Conservation (phyloP, 2,113 vertebrate species). For the Heterotis niloticus region DNA sequence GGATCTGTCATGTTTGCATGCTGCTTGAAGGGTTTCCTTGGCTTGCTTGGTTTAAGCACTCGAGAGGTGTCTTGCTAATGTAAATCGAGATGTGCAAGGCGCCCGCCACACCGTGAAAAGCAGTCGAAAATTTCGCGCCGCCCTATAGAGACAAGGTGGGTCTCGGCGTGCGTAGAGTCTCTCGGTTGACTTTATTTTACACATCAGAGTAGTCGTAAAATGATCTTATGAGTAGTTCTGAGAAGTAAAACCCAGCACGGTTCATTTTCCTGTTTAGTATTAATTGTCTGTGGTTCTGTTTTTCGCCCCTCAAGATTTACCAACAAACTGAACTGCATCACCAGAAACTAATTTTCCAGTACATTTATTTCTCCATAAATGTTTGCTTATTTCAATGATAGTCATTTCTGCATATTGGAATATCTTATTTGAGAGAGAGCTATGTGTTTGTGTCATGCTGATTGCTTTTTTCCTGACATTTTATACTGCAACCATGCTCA, state of each 20-base stretch:
- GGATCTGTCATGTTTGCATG: neutral
- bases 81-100: neutral
- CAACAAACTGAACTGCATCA: slow-evolving; percentile 59
- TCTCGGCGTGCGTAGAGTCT: too few relatives aligned
- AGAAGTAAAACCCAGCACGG: slow-evolving; percentile 14
- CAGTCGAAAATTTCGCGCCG: neutral
- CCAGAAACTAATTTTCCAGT: slow-evolving; percentile 58
- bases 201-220: neutral
- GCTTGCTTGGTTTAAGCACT: neutral
- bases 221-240: neutral
- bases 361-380: slow-evolving; percentile 66
- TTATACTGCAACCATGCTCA: too few relatives aligned
- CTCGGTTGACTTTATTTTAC: neutral
- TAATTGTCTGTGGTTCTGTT: slow-evolving; percentile 24
- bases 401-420: slow-evolving; percentile 55
- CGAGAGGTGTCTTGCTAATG: too few relatives aligned
- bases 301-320: slow-evolving; percentile 42
- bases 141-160: neutral
- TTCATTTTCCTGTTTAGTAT: slow-evolving; percentile 34
- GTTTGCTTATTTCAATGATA: slow-evolving; percentile 64
- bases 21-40: neutral
- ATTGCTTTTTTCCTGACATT: neutral
- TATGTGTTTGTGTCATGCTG: neutral
- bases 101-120: neutral
- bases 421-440: neutral